Evolutionary conservation across 2,113 vertebrate genomes (phyloP).

Genomic region (Guaruba guarouba): DNA sequence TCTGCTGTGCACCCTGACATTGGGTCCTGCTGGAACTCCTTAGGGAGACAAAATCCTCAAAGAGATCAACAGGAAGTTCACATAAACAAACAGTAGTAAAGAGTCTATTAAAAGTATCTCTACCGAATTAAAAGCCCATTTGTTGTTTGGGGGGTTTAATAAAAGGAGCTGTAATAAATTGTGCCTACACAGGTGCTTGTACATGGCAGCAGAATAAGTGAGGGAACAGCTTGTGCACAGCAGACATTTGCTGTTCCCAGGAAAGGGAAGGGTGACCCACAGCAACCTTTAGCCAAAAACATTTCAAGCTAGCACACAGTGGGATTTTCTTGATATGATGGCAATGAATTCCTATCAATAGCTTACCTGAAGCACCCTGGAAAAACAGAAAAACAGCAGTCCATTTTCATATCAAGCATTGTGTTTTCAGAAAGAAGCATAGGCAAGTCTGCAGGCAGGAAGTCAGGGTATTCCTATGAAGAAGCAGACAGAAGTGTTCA

Average conservation of each 20-base stretch:
- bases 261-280: background rate
- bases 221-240: background rate
- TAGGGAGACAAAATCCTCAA: background rate
- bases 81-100: background rate
- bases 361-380: background rate
- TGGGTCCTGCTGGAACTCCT: background rate
- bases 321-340: background rate
- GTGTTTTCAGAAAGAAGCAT: background rate
- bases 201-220: background rate
- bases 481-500: background rate
- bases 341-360: background rate
- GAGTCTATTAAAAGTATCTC: background rate
- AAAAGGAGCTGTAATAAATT: background rate
- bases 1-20: background rate
- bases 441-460: background rate
- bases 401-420: background rate
- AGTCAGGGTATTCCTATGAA: background rate
- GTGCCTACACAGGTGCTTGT: background rate
- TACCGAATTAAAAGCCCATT: background rate
- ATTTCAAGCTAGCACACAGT: accelerated
- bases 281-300: background rate
- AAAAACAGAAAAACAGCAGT: background rate
- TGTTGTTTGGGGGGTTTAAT: background rate
- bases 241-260: background rate
- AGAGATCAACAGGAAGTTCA: constrained; percentile 1